Evolutionary conservation across 2,888 invertebrate species (phyloP).

Genomic region (Syrphus vitripennis): DNA sequence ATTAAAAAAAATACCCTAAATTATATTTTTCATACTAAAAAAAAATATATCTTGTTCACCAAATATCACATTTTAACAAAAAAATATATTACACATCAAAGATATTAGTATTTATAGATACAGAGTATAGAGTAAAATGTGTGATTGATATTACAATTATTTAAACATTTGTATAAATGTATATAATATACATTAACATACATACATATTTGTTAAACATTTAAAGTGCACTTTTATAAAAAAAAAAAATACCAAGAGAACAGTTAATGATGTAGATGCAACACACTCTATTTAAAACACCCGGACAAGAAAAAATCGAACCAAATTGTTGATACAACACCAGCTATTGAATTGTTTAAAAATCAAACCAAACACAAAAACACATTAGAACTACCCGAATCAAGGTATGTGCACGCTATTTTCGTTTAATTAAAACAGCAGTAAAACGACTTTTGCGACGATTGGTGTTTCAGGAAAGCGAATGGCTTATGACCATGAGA

Average conservation of each 20-base stretch:
- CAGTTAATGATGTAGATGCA: neutral
- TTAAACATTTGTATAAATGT: neutral
- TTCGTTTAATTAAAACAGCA: too few relatives aligned
- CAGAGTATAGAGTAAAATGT: slow-evolving; percentile 21
- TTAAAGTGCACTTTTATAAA: slow-evolving; percentile 34
- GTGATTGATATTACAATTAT: slow-evolving; percentile 2
- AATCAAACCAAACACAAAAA: too few relatives aligned
- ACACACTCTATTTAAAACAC: neutral
- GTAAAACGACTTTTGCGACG: too few relatives aligned
- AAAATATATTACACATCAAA: slow-evolving; percentile 13
- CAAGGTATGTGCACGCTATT: too few relatives aligned
- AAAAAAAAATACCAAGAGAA: slow-evolving; percentile 26
- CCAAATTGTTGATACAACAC: too few relatives aligned
- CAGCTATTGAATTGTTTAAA: too few relatives aligned
- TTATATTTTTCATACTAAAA: slow-evolving; percentile 6
- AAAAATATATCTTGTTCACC: slow-evolving; percentile 32
- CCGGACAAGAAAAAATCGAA: too few relatives aligned
- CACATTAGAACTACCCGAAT: too few relatives aligned
- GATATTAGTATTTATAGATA: slow-evolving; percentile 6
- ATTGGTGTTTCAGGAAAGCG: too few relatives aligned
- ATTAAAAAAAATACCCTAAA: slow-evolving; percentile 10
- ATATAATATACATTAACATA: neutral
- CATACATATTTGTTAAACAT: slow-evolving; percentile 5
- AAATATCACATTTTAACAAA: slow-evolving; percentile 69
- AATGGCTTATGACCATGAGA: too few relatives aligned